These are phyloP conservation scores for Campoletis sonorensis DNA, from an alignment of 1,140 invertebrate species.

Conservation along the genomic window DNA sequence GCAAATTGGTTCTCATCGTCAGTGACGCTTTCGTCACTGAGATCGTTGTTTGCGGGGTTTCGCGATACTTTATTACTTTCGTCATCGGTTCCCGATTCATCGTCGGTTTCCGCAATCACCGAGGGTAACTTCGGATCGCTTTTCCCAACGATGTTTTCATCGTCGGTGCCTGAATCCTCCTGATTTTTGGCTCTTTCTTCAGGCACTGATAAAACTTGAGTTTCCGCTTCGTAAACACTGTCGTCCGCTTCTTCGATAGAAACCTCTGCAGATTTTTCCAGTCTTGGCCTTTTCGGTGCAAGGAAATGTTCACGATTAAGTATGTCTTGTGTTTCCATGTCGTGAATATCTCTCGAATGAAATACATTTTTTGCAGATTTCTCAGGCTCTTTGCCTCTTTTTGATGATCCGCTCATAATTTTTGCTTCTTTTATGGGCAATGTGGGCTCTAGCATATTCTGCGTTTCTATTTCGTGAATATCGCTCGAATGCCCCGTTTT, in stretches of 20 bases:
- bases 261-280: no score
- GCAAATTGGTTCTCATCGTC: background rate
- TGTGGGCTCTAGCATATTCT: conserved; percentile 9
- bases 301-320: no score
- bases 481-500: background rate
- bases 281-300: no score
- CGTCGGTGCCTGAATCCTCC: no score
- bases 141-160: background rate
- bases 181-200: no score
- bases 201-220: no score
- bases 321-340: no score
- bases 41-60: background rate
- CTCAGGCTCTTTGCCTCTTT: background rate
- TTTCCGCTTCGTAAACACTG: no score
- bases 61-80: background rate
- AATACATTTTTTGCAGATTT: no score
- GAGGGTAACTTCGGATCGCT: background rate
- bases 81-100: conserved; percentile 24
- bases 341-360: no score
- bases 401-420: conserved; percentile 1
- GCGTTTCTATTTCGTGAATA: conserved; percentile 50
- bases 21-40: background rate
- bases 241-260: no score
- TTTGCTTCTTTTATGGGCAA: background rate
- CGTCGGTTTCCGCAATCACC: conserved; percentile 18